phyloP scores from a whole-genome alignment of 2,888 invertebrate species.

The Latheticus oryzae region DNA sequence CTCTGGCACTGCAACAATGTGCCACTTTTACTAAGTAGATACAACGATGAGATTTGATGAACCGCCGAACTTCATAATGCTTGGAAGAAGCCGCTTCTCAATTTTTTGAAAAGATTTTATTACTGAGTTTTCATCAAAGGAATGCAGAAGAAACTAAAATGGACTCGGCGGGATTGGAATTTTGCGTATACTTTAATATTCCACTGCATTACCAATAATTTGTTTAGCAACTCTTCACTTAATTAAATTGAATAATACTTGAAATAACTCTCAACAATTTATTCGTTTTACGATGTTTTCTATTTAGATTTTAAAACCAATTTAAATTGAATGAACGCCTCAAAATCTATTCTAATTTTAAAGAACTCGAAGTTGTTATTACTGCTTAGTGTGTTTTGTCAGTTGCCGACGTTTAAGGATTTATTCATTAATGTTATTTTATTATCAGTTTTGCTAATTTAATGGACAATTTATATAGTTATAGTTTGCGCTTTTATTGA shows the following conservation, averaged over 20 bases:
- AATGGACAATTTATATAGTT: too few relatives aligned
- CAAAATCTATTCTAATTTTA: conserved; percentile 26
- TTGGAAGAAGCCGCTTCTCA: background rate
- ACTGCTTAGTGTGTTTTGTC: too few relatives aligned
- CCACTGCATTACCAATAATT: conserved; percentile 38
- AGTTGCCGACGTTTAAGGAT: too few relatives aligned
- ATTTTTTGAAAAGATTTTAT: conserved; percentile 14
- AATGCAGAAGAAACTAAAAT: conserved; percentile 29
- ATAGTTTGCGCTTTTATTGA: too few relatives aligned
- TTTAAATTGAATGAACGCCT: conserved; percentile 19
- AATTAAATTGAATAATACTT: conserved; percentile 43
- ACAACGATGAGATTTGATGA: conserved; percentile 14
- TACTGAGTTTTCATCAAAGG: conserved; percentile 14
- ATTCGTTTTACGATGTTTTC: conserved; percentile 17
- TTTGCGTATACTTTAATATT: conserved; percentile 40
- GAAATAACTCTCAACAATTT: conserved; percentile 34
- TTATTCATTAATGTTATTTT: too few relatives aligned
- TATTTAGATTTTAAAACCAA: conserved; percentile 25
- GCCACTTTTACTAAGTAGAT: conserved; percentile 11
- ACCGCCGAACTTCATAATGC: conserved; percentile 29
- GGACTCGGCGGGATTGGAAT: conserved; percentile 31
- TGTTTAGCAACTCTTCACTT: conserved; percentile 38
- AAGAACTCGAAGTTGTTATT: too few relatives aligned
- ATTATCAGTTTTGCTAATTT: too few relatives aligned
- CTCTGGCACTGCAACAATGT: conserved; percentile 22